Evolutionary conservation across 2,888 invertebrate genomes (phyloP), one percentile per base, ranked within the genome.

Genomic region (Sicus ferrugineus): DNA sequence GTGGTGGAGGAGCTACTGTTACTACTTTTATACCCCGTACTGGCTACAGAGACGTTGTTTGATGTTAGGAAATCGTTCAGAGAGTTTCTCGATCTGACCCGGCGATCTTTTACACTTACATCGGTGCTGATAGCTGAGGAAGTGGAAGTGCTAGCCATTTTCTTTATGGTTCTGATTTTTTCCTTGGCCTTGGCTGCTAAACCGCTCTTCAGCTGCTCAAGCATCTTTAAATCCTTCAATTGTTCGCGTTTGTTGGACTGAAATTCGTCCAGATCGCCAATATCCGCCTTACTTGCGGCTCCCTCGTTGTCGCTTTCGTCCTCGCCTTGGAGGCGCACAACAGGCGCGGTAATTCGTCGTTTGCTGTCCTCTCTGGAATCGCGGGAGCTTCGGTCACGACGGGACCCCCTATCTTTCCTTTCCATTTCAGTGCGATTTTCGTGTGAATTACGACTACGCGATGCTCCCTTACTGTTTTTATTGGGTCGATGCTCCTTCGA

Each of bases 141-240:
- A 16, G 75, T 67, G 56, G 74, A 69, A 34, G 74, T 73, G 62
- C 75, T 78, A 58, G 80, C 80, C 79, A 83, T 80, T 79, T 89
- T 89, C 72, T 90, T 90, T 68, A 90, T 83, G 2, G 87, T 86
- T 71, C 81, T 83, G 26, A 84, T 84, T 74, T 85, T 85, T 79
- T 91, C 92, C 77, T 91, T 91, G 2, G 93, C 93, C 83, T 93
- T 92, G 72, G 91, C 88, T 68, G 92, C 88, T 81, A 89, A 83
- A 73, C 90, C 89, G 75, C 89, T 88, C 76, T 90, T 90, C 9
- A 91, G 81, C 72, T 89, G 86, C 78, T 92, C 90, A 73, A 93
- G 83, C 78, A 90, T 89, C 77, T 89, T 88, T 73, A 92, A 81
- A 78, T 93, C 93, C 76, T 89, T 90, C 73, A 90, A 89, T 63